Conservation (phyloP, 1,140 invertebrate genomes). For the Apis mellifera region DNA sequence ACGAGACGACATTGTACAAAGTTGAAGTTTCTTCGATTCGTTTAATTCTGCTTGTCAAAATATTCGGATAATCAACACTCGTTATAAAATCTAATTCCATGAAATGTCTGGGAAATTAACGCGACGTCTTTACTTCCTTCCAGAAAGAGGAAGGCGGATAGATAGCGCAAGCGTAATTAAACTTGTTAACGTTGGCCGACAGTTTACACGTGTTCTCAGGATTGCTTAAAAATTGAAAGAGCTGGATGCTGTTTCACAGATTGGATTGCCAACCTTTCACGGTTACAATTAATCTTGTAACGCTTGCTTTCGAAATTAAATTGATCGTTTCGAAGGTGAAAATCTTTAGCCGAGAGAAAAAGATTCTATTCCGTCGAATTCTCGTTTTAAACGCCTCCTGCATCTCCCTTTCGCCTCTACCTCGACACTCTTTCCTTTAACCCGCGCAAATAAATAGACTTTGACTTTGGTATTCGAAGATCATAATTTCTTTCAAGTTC, state of each 20-base stretch:
- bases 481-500: neutral
- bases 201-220: neutral
- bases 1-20: too few relatives aligned
- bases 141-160: neutral
- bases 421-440: too few relatives aligned
- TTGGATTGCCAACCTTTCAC: neutral
- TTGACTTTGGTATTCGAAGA: neutral
- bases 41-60: too few relatives aligned
- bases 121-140: too few relatives aligned
- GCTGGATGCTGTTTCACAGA: neutral
- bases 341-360: neutral
- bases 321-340: neutral
- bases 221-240: neutral
- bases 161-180: neutral
- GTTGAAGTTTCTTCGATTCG: too few relatives aligned
- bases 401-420: neutral
- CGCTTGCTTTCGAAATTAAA: neutral
- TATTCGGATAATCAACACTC: too few relatives aligned
- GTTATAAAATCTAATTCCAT: too few relatives aligned
- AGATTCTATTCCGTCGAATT: neutral
- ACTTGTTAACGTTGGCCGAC: neutral
- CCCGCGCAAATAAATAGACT: neutral
- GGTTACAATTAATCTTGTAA: neutral
- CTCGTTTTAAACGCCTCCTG: neutral
- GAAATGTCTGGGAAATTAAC: too few relatives aligned